Evolutionary conservation across 2,888 invertebrate genomes (phyloP), one percentile per base, ranked within the genome.

Genomic region (Helicoverpa assulta): DNA sequence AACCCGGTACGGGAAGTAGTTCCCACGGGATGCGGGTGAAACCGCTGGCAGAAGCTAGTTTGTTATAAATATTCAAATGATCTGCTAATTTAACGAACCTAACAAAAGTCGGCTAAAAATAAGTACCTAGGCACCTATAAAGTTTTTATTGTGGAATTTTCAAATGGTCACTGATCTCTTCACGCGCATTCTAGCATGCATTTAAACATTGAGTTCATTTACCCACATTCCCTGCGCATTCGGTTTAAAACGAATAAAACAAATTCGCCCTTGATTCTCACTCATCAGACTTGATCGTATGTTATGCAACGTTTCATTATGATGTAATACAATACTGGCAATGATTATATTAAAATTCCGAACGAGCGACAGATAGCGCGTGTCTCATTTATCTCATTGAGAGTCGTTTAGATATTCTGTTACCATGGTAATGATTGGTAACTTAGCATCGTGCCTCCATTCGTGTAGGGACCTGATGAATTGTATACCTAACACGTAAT

Each of bases 341-440:
- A 19, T 37, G 76, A 76, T 76, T 10, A 76, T 47, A 26, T 26
- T 26, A 26, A 73, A 70, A 26, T 73, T 70, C 50, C 43, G 29
- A 61, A 58, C 12, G 26, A 68, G 52, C 18, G 14, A 6, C 43
- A 50, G 62, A 76, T 69, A 63, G 29, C 19, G 57, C 50, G 19
- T 57, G 70, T 63, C 37, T 60, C 26, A 57, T 19, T 76, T 76
- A 73, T 73, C 74, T 70, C 56, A 19, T 12, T 43, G 21, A 5
- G 21, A 55, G 47, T 55, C 60, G 52, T 64, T 50, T 76, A 70
- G 54, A 57, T 70, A 61, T 58, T 60, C 19, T 53, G 63, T 74
- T 70, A 37, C 64, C 60, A 70, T 53, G 59, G 21, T 52, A 5
- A 60, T 76, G 19, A 64, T 70, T 43, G 18, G 5, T 55, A 26